These are phyloP conservation scores for Palythoa heliodiscus DNA, from an alignment of 92 coral and sea anemone genomes.

Conservation along the genomic window DNA sequence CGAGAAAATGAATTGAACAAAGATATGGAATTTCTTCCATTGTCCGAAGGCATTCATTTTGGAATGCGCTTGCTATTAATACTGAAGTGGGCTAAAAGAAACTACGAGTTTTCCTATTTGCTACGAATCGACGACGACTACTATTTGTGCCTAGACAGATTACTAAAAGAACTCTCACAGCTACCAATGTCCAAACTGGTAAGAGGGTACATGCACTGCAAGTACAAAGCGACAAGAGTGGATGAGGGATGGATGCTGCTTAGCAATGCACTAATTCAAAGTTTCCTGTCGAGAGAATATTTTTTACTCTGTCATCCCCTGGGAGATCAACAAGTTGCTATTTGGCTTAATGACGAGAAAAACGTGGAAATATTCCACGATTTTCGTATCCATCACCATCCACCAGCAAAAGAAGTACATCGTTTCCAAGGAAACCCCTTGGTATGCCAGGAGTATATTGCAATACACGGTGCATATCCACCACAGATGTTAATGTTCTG, in stretches of 20 bases:
- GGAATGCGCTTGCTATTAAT: constrained; percentile 34
- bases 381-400: constrained; percentile 41
- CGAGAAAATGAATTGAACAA: constrained; percentile 23
- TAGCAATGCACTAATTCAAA: constrained; percentile 16
- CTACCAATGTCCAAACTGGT: constrained; percentile 1
- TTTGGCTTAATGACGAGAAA: constrained; percentile 36
- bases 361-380: constrained; percentile 28
- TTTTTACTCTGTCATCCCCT: constrained; percentile 18
- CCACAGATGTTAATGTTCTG: constrained; percentile 13
- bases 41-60: constrained; percentile 30
- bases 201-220: constrained; percentile 39
- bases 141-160: constrained; percentile 16
- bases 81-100: constrained; percentile 33
- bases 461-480: constrained; percentile 38
- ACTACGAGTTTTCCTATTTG: constrained; percentile 15
- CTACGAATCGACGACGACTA: constrained; percentile 36
- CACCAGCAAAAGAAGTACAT: constrained; percentile 23
- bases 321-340: constrained; percentile 35
- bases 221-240: constrained; percentile 30
- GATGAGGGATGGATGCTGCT: constrained; percentile 42
- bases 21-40: constrained; percentile 36
- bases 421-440: constrained; percentile 6
- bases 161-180: constrained; percentile 19
- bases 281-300: constrained; percentile 29
- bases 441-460: constrained; percentile 30